Evolutionary conservation across 2,113 vertebrate species (phyloP).

Genomic region (Gorsachius goisagi): DNA sequence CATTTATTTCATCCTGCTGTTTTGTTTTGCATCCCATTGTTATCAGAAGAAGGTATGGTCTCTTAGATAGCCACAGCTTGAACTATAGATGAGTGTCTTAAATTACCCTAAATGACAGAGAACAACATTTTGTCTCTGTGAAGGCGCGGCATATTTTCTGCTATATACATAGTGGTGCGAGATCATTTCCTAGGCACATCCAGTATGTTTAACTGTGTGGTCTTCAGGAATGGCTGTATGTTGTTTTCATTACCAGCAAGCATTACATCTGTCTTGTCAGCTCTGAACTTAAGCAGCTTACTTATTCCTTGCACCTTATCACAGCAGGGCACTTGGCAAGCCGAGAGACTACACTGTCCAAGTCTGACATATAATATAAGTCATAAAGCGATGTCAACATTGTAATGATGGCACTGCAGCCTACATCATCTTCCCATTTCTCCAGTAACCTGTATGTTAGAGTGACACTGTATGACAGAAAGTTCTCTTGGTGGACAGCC

Average conservation of each 20-base stretch:
- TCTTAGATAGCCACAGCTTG: neutral
- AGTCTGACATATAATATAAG: constrained; percentile 27
- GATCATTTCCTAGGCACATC: neutral
- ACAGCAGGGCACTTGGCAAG: constrained; percentile 43
- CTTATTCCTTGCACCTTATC: constrained; percentile 56
- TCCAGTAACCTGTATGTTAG: neutral
- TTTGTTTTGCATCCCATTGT: neutral
- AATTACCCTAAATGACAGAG: neutral
- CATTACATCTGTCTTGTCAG: constrained; percentile 48
- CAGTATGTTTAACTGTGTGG: neutral
- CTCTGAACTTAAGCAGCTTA: constrained; percentile 55
- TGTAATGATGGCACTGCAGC: neutral
- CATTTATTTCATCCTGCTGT: neutral
- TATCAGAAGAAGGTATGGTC: neutral
- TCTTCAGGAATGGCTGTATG: neutral
- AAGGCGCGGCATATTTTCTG: neutral
- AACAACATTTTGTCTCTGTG: neutral
- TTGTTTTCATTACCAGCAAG: constrained; percentile 36
- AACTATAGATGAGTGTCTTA: neutral
- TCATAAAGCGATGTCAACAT: constrained; percentile 11
- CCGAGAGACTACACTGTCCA: constrained; percentile 20
- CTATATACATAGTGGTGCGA: accelerated
- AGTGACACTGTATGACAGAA: neutral
- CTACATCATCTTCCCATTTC: neutral
- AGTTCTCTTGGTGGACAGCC: neutral